phyloP scores from a whole-genome alignment of 1,140 invertebrate genomes.

The Drosophila navojoa region DNA sequence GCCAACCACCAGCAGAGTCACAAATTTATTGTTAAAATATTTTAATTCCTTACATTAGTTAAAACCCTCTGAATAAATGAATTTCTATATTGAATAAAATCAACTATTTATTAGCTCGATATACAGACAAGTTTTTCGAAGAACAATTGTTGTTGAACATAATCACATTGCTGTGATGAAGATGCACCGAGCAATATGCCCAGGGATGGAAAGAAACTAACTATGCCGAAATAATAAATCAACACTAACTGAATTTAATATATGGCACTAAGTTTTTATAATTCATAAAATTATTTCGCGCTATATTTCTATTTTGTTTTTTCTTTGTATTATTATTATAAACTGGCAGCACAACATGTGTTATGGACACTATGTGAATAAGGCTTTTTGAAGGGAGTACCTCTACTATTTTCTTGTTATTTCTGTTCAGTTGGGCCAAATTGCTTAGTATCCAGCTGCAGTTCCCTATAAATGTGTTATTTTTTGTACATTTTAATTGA shows the following conservation, averaged over 20 bases:
- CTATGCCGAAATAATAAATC: too few species aligned
- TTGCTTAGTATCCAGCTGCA: slow-evolving; percentile 35
- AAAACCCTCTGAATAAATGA: too few species aligned
- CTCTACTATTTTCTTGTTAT: neutral
- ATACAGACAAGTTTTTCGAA: neutral
- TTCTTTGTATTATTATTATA: too few species aligned
- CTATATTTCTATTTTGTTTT: too few species aligned
- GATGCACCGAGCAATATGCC: neutral
- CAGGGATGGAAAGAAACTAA: neutral
- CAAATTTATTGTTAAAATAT: neutral
- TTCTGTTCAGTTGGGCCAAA: slow-evolving; percentile 8
- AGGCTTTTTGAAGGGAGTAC: neutral
- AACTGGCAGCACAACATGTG: neutral
- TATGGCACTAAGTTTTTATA: too few species aligned
- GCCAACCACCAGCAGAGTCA: neutral
- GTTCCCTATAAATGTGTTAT: slow-evolving; percentile 31
- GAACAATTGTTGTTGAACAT: neutral
- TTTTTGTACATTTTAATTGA: slow-evolving; percentile 37
- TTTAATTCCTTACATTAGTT: too few species aligned
- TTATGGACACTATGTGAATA: neutral
- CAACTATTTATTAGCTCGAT: neutral
- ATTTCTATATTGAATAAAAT: neutral
- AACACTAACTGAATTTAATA: too few species aligned
- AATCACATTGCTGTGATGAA: neutral
- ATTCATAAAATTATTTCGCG: neutral